Percentiles rank a stretch among this genome's conserved stretches.
These are phyloP conservation scores for Dryobota labecula DNA, from an alignment of 2,888 invertebrate species.

Conservation along the genomic window DNA sequence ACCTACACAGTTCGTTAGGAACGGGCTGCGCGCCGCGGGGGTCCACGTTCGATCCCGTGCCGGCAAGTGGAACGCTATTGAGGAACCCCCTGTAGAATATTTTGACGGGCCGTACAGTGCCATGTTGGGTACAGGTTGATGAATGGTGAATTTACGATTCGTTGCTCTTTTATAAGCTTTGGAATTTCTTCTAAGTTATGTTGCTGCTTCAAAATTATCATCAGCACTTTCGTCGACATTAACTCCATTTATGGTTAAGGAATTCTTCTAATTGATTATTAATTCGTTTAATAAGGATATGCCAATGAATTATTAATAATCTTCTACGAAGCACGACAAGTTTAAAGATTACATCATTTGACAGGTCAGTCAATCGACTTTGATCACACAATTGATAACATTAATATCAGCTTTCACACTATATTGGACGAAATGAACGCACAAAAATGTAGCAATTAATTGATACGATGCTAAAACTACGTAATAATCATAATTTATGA, in stretches of 20 bases:
- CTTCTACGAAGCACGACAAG: conserved; percentile 8
- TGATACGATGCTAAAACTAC: conserved; percentile 50
- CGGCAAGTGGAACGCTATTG: conserved; percentile 85
- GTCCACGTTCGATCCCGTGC: conserved; percentile 85
- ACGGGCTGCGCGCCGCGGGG: conserved; percentile 84
- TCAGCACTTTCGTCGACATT: conserved; percentile 21
- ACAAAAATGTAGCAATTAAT: conserved; percentile 50
- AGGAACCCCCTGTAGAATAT: conserved; percentile 87
- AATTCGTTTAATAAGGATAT: conserved; percentile 30
- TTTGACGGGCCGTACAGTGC: conserved; percentile 86
- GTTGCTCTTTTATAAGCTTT: conserved; percentile 45
- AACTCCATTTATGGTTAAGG: conserved; percentile 12
- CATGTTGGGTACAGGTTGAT: conserved; percentile 80
- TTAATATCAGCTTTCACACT: conserved; percentile 58
- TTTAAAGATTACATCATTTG: conserved; percentile 54
- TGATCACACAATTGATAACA: conserved; percentile 48
- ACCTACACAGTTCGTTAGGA: conserved; percentile 87
- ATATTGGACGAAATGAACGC: conserved; percentile 34
- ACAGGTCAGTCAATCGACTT: conserved; percentile 24
- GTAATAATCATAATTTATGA: conserved; percentile 68
- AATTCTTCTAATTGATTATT: conserved; percentile 31
- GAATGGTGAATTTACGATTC: conserved; percentile 74
- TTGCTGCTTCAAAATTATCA: conserved; percentile 7
- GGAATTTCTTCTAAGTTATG: conserved; percentile 45
- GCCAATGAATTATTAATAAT: conserved; percentile 38